These are phyloP conservation scores for Athripsodes cinereus DNA, from an alignment of 2,888 invertebrate species.

Conservation along the genomic window DNA sequence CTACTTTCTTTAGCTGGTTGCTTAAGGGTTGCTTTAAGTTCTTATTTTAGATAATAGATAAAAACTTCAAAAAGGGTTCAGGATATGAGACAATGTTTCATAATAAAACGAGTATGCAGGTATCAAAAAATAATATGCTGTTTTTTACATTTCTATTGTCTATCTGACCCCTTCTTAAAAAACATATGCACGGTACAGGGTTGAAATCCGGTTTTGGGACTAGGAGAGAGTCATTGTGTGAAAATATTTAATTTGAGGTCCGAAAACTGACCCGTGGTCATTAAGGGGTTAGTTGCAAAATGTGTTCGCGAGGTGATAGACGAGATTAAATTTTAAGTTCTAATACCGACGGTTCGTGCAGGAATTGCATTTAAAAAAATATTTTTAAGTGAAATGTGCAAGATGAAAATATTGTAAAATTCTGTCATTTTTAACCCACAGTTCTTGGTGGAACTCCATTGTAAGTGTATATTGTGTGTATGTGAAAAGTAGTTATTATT, in stretches of 20 bases:
- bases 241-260: neutral
- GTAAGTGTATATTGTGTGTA: too few relatives aligned
- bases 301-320: slow-evolving; percentile 11
- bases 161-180: neutral
- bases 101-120: neutral
- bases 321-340: neutral
- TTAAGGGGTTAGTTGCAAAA: slow-evolving; percentile 20
- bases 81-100: neutral
- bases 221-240: neutral
- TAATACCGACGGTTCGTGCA: too few relatives aligned
- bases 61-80: neutral
- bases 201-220: slow-evolving; percentile 22
- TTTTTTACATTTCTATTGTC: neutral
- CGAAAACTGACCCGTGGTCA: slow-evolving; percentile 14
- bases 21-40: too few relatives aligned
- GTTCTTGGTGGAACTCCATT: too few relatives aligned
- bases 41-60: too few relatives aligned
- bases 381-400: too few relatives aligned
- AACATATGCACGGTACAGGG: slow-evolving; percentile 5
- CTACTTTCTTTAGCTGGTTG: too few relatives aligned
- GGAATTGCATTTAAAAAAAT: too few relatives aligned
- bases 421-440: too few relatives aligned
- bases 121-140: neutral
- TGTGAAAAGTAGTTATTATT: too few relatives aligned
- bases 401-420: too few relatives aligned